Evolutionary conservation across 2,113 vertebrate species (phyloP).

Genomic region (Isichthys henryi): DNA sequence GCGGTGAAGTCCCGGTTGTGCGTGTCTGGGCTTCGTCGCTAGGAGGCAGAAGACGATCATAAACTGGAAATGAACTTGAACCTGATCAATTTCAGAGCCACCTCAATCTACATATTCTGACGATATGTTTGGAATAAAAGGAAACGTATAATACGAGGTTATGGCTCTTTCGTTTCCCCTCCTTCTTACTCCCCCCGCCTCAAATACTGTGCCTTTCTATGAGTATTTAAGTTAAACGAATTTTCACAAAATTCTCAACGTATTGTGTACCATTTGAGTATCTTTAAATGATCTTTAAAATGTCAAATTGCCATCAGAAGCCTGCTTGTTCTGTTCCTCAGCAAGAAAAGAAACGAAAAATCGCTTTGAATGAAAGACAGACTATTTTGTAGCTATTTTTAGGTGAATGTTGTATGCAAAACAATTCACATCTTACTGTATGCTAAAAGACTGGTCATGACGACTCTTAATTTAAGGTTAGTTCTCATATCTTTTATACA

Average conservation of each 20-base stretch:
- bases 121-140: conserved; percentile 54
- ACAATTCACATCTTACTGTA: conserved; percentile 12
- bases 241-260: conserved; percentile 8
- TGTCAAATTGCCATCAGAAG: background rate
- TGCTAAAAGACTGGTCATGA: conserved; percentile 1
- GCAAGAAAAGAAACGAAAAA: conserved; percentile 13
- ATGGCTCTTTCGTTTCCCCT: conserved; percentile 4
- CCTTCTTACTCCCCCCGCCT: conserved; percentile 14
- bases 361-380: background rate
- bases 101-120: conserved; percentile 54
- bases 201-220: conserved; percentile 10
- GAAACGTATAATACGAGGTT: conserved; percentile 39
- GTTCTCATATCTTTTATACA: conserved; percentile 3
- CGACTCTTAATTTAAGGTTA: conserved; percentile 19
- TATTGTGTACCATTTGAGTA: background rate
- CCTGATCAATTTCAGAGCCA: conserved; percentile 70
- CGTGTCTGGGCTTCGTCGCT: conserved; percentile 66
- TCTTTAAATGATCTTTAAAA: conserved; percentile 4
- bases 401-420: background rate
- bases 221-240: conserved; percentile 16
- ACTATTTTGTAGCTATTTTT: background rate
- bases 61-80: conserved; percentile 77
- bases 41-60: conserved; percentile 92
- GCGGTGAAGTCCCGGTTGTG: conserved; percentile 23
- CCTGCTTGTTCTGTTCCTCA: background rate